These are phyloP conservation scores for Ondatra zibethicus DNA, from an alignment of 2,113 vertebrate species.

Conservation along the genomic window DNA sequence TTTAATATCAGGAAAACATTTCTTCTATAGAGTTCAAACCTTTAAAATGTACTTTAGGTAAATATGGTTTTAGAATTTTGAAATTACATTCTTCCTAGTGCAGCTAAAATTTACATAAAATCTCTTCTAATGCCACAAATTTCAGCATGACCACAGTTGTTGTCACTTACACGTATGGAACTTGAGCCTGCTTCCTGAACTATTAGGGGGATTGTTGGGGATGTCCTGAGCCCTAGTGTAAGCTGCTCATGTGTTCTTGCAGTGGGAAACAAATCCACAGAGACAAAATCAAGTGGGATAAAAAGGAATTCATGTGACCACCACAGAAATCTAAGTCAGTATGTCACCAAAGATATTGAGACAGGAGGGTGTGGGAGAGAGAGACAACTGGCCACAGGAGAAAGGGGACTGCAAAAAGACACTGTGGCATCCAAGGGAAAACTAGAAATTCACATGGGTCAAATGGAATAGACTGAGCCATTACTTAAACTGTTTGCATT, in stretches of 20 bases:
- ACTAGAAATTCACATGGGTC: neutral
- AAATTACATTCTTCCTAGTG: neutral
- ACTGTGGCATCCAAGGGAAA: neutral
- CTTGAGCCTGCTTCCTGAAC: neutral
- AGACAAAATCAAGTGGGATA: neutral
- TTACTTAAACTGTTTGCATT: constrained; percentile 34
- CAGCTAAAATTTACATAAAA: neutral
- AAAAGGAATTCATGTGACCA: neutral
- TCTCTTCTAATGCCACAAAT: neutral
- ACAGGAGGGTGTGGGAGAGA: neutral
- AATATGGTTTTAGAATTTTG: neutral
- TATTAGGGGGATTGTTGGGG: neutral
- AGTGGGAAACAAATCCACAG: constrained; percentile 6
- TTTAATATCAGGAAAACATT: constrained; percentile 12
- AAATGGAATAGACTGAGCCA: constrained; percentile 22
- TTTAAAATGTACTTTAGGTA: neutral
- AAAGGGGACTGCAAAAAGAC: neutral
- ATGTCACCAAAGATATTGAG: neutral
- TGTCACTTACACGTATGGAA: neutral
- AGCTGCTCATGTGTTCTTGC: neutral
- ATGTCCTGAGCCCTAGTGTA: neutral
- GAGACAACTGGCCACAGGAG: neutral
- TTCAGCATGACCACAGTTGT: neutral
- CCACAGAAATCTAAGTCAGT: neutral
- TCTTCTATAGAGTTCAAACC: neutral